Percentiles rank a stretch among this genome's conserved stretches.
Conservation (phyloP, 1,140 invertebrate genomes). For the Acromyrmex charruanus region DNA sequence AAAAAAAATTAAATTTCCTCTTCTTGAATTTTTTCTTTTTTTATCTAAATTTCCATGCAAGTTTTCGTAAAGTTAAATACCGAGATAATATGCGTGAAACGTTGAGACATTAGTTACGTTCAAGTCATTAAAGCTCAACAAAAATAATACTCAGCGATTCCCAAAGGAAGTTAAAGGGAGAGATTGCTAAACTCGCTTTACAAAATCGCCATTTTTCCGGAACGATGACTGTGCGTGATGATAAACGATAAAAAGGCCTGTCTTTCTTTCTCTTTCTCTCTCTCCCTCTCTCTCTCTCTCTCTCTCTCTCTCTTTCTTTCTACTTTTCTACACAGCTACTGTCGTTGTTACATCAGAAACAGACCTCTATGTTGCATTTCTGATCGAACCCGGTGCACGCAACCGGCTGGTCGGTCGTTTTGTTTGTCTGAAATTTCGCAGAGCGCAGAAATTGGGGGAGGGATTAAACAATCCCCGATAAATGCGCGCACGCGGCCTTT, state of each 20-base stretch:
- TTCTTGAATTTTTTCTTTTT: not conserved
- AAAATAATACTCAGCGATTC: not conserved
- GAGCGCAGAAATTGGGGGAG: slow-evolving; percentile 1
- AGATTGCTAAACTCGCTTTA: slow-evolving; percentile 2
- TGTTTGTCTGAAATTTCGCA: slow-evolving; percentile 11
- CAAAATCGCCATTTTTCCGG: slow-evolving; percentile 47
- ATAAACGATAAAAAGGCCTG: slow-evolving; percentile 39
- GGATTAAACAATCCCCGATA: slow-evolving; percentile 58
- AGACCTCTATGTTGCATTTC: slow-evolving; percentile 20
- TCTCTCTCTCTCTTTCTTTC: not conserved
- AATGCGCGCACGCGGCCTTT: slow-evolving; percentile 32
- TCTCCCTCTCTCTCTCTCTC: not conserved
- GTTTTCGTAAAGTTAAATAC: slow-evolving; percentile 14
- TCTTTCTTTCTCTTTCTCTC: not conserved
- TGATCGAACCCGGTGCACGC: slow-evolving; percentile 48
- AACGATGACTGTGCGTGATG: slow-evolving; percentile 54
- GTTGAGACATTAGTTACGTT: not conserved
- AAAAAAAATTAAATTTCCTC: slow-evolving; percentile 4
- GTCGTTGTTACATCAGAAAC: slow-evolving; percentile 27
- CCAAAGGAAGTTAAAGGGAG: not conserved
- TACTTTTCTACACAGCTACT: slow-evolving; percentile 5
- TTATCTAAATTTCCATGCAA: not conserved
- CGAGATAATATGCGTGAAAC: slow-evolving; percentile 8
- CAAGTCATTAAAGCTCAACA: not conserved
- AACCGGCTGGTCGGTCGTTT: slow-evolving; percentile 15